These are phyloP conservation scores for Origma solitaria DNA, from an alignment of 2,113 vertebrate species.

Conservation along the genomic window DNA sequence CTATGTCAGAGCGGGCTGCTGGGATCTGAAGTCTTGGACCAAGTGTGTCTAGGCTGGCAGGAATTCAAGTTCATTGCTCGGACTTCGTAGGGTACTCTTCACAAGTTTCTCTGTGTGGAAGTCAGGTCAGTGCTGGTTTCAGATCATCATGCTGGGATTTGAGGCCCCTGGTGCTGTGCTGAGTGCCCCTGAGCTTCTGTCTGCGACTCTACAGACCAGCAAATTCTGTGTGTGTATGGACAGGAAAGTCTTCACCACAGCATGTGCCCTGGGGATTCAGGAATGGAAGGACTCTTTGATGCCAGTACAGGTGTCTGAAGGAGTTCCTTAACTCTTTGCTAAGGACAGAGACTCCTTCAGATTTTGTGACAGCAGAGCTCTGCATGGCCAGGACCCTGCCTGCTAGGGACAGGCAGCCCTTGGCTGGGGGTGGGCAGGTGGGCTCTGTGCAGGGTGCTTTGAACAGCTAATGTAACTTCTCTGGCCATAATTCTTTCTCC, in stretches of 20 bases:
- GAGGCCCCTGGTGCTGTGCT: background rate
- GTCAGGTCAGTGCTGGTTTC: background rate
- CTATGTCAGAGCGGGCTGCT: background rate
- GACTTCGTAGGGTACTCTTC: background rate
- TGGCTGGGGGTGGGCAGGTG: background rate
- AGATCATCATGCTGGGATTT: rapidly evolving
- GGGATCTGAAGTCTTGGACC: background rate
- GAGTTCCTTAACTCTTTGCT: background rate
- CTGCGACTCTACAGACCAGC: background rate
- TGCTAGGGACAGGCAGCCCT: background rate
- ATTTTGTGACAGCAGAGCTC: background rate
- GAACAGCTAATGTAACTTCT: background rate
- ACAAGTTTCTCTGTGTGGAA: background rate
- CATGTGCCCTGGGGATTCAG: background rate
- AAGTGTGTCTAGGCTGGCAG: background rate
- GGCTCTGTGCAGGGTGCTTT: background rate
- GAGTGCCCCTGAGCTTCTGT: background rate
- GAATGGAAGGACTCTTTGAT: background rate
- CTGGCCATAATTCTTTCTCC: background rate
- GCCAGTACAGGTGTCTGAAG: rapidly evolving
- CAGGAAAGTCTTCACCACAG: background rate
- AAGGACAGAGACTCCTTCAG: background rate
- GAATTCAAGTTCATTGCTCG: background rate
- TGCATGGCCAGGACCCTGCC: background rate
- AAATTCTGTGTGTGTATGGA: background rate